Percentiles rank a stretch among this genome's conserved stretches.
These are phyloP conservation scores for Aphidoletes aphidimyza DNA, from an alignment of 2,888 invertebrate genomes.

Conservation along the genomic window DNA sequence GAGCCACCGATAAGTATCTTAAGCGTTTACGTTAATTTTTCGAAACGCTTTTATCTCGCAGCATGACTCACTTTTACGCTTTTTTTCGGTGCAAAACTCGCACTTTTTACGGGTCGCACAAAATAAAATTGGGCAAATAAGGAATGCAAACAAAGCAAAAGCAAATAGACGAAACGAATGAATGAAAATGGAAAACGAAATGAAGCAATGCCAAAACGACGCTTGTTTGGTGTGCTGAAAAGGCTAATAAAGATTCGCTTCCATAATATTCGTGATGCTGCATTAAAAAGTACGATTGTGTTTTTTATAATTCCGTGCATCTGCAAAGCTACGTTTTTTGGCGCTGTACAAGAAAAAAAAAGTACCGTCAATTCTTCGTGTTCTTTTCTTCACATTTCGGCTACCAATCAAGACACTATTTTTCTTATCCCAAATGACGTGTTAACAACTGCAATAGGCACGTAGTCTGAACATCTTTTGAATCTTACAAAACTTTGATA, in stretches of 20 bases:
- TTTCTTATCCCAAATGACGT: slow-evolving; percentile 23
- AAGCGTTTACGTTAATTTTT: slow-evolving; percentile 20
- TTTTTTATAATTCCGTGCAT: background rate
- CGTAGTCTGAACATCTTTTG: background rate
- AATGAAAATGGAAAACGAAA: background rate
- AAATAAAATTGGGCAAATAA: slow-evolving; percentile 32
- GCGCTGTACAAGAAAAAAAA: background rate
- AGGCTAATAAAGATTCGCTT: slow-evolving; percentile 4
- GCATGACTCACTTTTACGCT: background rate
- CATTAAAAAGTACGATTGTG: background rate
- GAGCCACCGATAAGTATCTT: slow-evolving; percentile 13
- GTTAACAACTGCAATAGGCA: slow-evolving; percentile 49
- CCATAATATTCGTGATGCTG: background rate
- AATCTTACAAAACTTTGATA: background rate
- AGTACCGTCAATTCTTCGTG: background rate
- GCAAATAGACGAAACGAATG: background rate
- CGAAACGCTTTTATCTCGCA: slow-evolving; percentile 15
- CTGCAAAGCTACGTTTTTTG: background rate
- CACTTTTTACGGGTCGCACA: background rate
- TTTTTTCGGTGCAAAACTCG: slow-evolving; percentile 30
- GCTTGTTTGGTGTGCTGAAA: background rate
- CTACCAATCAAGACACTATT: background rate
- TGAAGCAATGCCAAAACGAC: slow-evolving; percentile 21
- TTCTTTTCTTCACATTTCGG: background rate
- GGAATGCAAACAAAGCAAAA: background rate